Percentiles rank a stretch among this genome's conserved stretches.
phyloP scores from a whole-genome alignment of 1,140 invertebrate genomes.

The Chelonus insularis region DNA sequence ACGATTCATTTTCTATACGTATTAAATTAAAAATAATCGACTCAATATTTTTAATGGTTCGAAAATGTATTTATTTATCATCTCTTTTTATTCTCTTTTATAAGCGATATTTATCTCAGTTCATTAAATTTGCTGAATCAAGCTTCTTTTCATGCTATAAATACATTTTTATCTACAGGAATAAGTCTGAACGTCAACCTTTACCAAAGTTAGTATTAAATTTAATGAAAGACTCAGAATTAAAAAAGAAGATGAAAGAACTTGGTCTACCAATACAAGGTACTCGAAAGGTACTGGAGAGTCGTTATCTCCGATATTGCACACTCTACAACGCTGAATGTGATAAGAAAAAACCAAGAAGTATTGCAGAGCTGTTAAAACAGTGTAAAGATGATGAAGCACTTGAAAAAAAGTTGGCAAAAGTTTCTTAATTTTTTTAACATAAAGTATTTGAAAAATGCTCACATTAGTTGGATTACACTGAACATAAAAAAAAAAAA shows the following conservation, averaged over 20 bases:
- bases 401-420: slow-evolving; percentile 47
- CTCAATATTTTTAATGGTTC: not conserved
- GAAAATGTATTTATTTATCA: not conserved
- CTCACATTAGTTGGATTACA: no score
- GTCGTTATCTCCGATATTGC: slow-evolving; percentile 55
- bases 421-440: slow-evolving; percentile 1
- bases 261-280: slow-evolving; percentile 58
- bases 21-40: not conserved
- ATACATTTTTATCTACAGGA: slow-evolving; percentile 34
- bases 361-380: slow-evolving; percentile 52
- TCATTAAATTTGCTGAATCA: no score
- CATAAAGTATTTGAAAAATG: no score
- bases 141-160: no score
- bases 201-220: slow-evolving; percentile 63
- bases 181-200: slow-evolving; percentile 46
- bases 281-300: slow-evolving; percentile 56
- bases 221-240: slow-evolving; percentile 61
- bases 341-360: slow-evolving; percentile 55
- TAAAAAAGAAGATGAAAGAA: slow-evolving; percentile 61
- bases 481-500: no score
- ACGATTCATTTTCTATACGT: no score
- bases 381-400: slow-evolving; percentile 58
- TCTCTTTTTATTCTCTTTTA: not conserved
- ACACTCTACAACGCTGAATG: slow-evolving; percentile 61
- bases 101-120: not conserved